phyloP scores from a whole-genome alignment of 2,797 vertebrate genomes.

The Numenius phaeopus region DNA sequence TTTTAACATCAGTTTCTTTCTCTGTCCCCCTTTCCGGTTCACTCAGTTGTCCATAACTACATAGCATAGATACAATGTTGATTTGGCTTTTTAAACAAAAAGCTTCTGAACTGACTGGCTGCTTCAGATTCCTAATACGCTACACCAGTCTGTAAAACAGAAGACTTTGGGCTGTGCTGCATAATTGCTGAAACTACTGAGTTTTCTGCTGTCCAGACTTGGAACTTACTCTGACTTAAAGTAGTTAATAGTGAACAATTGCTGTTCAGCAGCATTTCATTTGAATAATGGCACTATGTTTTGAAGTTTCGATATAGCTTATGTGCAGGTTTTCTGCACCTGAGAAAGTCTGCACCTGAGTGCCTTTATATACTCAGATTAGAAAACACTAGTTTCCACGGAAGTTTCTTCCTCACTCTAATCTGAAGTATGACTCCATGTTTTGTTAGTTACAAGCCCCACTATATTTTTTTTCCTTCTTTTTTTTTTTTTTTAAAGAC shows the following conservation, averaged over 20 bases:
- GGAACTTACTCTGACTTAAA: background rate
- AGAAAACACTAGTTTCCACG: background rate
- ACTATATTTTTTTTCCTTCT: fast-evolving
- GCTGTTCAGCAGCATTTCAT: background rate
- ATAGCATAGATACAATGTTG: background rate
- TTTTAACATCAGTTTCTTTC: background rate
- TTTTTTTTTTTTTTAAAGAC: background rate
- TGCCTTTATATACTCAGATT: background rate
- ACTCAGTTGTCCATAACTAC: background rate
- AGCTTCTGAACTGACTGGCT: background rate
- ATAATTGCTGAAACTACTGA: background rate
- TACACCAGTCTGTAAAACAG: background rate
- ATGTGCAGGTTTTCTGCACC: background rate
- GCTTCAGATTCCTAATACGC: background rate
- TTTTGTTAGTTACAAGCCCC: background rate
- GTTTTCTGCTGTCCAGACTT: background rate
- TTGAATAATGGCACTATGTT: background rate
- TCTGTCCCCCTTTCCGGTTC: background rate
- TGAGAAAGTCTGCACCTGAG: background rate
- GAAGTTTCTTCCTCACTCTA: background rate
- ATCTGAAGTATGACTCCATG: background rate
- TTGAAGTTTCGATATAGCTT: background rate
- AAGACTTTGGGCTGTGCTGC: background rate
- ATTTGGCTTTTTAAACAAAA: background rate
- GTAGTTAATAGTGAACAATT: background rate